These are phyloP conservation scores for Lethenteron camtschaticum DNA, from an alignment of 2,113 vertebrate genomes.

Conservation along the genomic window DNA sequence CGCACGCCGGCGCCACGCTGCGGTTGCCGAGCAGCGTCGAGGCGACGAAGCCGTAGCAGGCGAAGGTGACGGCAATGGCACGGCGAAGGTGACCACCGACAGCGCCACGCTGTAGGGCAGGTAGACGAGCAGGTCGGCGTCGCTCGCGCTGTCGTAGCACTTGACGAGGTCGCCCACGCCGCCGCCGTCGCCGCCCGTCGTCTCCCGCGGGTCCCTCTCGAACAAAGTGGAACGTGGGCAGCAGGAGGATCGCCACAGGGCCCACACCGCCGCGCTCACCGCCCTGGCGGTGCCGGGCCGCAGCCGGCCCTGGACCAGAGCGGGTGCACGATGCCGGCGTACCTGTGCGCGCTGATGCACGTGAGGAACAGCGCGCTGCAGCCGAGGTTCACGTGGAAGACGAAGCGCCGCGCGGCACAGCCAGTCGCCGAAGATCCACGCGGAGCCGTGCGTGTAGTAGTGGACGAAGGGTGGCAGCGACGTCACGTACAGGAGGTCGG, in stretches of 20 bases:
- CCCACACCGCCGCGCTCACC: too few species aligned
- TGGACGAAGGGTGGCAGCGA: constrained; percentile 33
- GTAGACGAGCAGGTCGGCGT: constrained; percentile 11
- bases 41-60: constrained; percentile 33
- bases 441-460: constrained; percentile 19
- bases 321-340: constrained; percentile 40
- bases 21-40: constrained; percentile 19
- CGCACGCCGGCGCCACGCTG: constrained; percentile 18
- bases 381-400: constrained; percentile 43
- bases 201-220: too few species aligned
- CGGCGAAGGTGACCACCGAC: constrained; percentile 25
- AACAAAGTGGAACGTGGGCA: too few species aligned
- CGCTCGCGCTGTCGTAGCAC: constrained; percentile 26
- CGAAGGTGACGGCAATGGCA: constrained; percentile 31
- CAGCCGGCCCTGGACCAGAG: constrained; percentile 27
- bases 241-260: too few species aligned
- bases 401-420: constrained; percentile 33
- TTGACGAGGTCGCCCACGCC: too few species aligned
- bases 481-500: constrained; percentile 36
- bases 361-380: constrained; percentile 48
- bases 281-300: background rate
- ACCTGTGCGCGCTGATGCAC: constrained; percentile 44
- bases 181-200: too few species aligned
- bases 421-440: constrained; percentile 29
- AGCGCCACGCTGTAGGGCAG: constrained; percentile 21